Conservation (phyloP, 2,797 vertebrate genomes). For the Leucoraja ocellata region DNA sequence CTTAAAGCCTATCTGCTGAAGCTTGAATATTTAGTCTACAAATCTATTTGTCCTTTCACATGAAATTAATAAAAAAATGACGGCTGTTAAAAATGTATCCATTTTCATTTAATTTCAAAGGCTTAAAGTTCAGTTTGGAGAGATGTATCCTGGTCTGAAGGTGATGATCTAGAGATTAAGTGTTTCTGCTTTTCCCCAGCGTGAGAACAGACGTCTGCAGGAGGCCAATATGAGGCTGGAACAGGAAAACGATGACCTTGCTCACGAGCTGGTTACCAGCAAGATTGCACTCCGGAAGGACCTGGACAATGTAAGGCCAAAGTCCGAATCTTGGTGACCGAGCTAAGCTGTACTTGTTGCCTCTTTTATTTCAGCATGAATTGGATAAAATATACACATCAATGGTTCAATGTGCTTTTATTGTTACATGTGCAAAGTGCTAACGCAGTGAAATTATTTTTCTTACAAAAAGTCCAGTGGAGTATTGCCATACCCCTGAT, state of each 20-base stretch:
- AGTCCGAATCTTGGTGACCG: not conserved
- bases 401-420: not conserved
- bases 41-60: not conserved
- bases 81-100: not conserved
- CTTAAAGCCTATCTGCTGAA: not conserved
- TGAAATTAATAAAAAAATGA: not conserved
- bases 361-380: not conserved
- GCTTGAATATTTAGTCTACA: not conserved
- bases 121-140: not conserved
- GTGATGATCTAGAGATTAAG: not conserved
- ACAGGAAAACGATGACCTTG: conserved; percentile 95
- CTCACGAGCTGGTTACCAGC: conserved; percentile 94
- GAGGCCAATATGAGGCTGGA: conserved; percentile 98
- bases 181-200: conserved; percentile 54
- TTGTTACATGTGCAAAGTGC: too few species aligned
- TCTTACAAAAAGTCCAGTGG: too few species aligned
- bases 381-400: not conserved
- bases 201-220: conserved; percentile 89
- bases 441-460: too few species aligned
- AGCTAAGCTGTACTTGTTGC: not conserved
- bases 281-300: conserved; percentile 96
- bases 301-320: conserved; percentile 81
- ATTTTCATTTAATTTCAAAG: not conserved
- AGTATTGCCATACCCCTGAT: too few species aligned
- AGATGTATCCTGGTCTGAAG: not conserved